Evolutionary conservation across 2,888 invertebrate species (phyloP), one percentile per base, ranked within the genome.

Genomic region (Automeris io): DNA sequence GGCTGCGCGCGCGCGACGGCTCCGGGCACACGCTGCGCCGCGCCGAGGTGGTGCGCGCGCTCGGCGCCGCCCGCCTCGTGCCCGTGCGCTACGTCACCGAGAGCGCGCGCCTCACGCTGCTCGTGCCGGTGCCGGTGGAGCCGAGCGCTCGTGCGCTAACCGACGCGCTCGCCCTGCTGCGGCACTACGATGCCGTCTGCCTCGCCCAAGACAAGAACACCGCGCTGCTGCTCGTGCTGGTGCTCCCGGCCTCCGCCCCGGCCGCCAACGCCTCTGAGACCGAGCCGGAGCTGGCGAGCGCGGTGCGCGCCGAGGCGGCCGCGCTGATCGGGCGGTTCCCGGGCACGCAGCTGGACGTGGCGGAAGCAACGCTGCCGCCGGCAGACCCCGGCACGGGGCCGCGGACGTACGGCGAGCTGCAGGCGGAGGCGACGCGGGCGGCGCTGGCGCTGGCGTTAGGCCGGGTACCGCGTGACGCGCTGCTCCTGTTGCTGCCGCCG

Each of bases 71-170:
- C 5, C 96, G 98, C 67, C 91, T 98, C 42, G 90, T 97, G 24
- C 93, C 95, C 1, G 95, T 96, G 68, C 98, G 97, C 0, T 98
- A 98, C 80, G 98, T 98, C 1, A 98, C 98, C 0, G 98, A 99
- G 88, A 95, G 93, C 73, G 92, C 93, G 4, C 88, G 95, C 48
- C 89, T 98, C 3, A 90, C 92, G 41, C 85, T 97, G 47, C 75
- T 98, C 51, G 74, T 97, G 46, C 91, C 93, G 0, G 87, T 94
- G 2, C 54, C 56, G 25, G 40, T 39, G 18, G 13, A 33, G 5
- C n/a, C n/a, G n/a, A n/a, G n/a, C n/a, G 23, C n/a, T 13, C 44
- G 19, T 3, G 87, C 88, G 54, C 76, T 81, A 16, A 34, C 69
- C 1, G 88, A 90, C 36, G 90, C 91, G 2, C 67, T 88, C 13